Percentiles rank a stretch among this genome's conserved stretches.
Evolutionary conservation across 2,888 invertebrate genomes (phyloP).

Genomic region (Agrilus biguttatus): DNA sequence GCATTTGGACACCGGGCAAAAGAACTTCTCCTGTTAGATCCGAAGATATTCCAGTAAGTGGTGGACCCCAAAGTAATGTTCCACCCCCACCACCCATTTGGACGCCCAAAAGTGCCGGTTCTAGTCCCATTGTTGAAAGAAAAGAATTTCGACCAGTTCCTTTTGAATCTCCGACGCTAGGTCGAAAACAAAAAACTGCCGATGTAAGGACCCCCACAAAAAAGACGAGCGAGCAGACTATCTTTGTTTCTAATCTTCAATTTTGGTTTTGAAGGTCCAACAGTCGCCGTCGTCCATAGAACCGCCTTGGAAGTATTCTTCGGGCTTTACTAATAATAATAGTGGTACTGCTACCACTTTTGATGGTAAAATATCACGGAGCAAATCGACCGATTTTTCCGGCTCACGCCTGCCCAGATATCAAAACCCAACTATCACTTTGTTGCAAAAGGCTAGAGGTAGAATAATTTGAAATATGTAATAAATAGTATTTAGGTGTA

Average conservation of each 20-base stretch:
- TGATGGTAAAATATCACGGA: conserved; percentile 34
- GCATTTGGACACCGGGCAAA: conserved; percentile 47
- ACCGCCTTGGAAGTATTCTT: conserved; percentile 16
- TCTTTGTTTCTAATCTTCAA: neutral
- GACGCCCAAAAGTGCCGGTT: conserved; percentile 57
- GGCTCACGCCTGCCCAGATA: conserved; percentile 50
- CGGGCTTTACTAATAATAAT: conserved; percentile 15
- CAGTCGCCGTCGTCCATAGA: conserved; percentile 10
- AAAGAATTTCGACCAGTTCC: conserved; percentile 70
- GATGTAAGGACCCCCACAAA: too few species aligned
- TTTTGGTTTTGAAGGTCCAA: conserved; percentile 4
- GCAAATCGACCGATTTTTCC: conserved; percentile 36
- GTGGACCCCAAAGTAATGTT: conserved; percentile 19
- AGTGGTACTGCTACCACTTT: conserved; percentile 14
- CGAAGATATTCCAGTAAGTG: conserved; percentile 4
- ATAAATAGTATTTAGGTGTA: neutral
- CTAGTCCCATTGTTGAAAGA: conserved; percentile 58
- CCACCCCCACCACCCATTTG: conserved; percentile 58
- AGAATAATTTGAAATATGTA: conserved; percentile 11
- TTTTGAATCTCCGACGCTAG: conserved; percentile 53
- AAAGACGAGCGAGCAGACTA: too few species aligned
- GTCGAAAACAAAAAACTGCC: conserved; percentile 34
- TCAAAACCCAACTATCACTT: conserved; percentile 76
- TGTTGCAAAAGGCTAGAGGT: conserved; percentile 83
- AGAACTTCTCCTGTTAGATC: conserved; percentile 14